phyloP scores from a whole-genome alignment of 2,113 vertebrate genomes.

The Mirounga angustirostris region DNA sequence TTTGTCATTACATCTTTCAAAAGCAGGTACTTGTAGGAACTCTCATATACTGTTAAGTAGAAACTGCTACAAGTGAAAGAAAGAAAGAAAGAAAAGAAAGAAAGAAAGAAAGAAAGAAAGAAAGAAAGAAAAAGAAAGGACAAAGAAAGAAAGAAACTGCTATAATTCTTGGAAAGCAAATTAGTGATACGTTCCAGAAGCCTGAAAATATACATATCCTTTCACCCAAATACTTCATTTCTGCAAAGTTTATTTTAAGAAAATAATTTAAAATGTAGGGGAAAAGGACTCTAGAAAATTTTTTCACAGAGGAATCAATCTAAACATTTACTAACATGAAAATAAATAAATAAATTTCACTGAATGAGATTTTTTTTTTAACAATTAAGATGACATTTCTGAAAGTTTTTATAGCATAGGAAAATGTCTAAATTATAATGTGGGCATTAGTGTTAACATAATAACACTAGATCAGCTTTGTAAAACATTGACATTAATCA shows the following conservation, averaged over 20 bases:
- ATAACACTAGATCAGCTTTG: conserved; percentile 6
- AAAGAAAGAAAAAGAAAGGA: background rate
- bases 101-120: too few species aligned
- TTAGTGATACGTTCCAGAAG: conserved; percentile 12
- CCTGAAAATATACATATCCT: background rate
- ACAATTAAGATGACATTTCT: conserved; percentile 20
- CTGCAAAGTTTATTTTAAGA: background rate
- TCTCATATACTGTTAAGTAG: background rate
- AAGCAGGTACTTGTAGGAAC: background rate
- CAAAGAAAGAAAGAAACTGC: background rate
- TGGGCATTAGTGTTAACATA: background rate
- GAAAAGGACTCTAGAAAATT: background rate
- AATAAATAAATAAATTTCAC: conserved; percentile 13
- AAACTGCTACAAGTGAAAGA: background rate
- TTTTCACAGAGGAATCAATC: background rate
- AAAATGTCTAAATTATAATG: conserved; percentile 32
- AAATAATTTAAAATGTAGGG: background rate
- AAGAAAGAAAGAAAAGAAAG: too few species aligned
- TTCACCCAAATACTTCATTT: background rate
- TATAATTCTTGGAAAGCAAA: background rate
- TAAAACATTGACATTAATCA: conserved; percentile 34
- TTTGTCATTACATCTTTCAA: background rate
- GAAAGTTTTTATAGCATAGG: background rate
- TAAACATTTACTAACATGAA: conserved; percentile 3
- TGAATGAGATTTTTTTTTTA: background rate